Conservation (phyloP, 2,113 vertebrate species). For the Onychorhynchus coronatus region DNA sequence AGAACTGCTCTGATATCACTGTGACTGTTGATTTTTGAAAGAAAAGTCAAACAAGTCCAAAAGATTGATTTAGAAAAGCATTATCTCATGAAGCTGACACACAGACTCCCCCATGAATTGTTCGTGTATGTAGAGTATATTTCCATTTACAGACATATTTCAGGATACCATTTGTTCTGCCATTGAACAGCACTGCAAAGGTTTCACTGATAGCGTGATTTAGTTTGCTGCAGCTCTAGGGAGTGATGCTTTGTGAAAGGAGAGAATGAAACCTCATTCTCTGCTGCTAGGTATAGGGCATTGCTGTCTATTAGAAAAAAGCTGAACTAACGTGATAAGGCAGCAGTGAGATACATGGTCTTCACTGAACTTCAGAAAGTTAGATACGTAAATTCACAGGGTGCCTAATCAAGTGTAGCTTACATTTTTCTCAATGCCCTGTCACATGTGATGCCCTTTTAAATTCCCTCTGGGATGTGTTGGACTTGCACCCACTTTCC, state of each 20-base stretch:
- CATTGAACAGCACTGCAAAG: not conserved
- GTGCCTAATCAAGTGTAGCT: not conserved
- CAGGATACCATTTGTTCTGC: not conserved
- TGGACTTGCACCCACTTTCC: not conserved
- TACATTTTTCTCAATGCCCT: not conserved
- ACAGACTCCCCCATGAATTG: not conserved
- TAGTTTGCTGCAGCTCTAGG: not conserved
- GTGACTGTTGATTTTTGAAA: not conserved
- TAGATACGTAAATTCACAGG: not conserved
- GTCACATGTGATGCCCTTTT: not conserved
- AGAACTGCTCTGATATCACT: not conserved
- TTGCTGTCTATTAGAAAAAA: not conserved
- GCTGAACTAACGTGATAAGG: constrained; percentile 6
- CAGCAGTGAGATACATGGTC: not conserved
- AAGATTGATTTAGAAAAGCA: not conserved
- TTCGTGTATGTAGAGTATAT: not conserved
- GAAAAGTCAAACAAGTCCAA: not conserved
- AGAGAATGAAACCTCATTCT: constrained; percentile 3
- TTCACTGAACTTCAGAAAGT: not conserved
- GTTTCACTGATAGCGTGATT: not conserved
- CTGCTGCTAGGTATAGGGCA: not conserved
- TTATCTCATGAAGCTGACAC: not conserved
- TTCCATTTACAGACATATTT: not conserved
- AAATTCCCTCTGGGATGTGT: not conserved
- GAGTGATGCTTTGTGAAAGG: not conserved